Conservation (phyloP, 1,140 invertebrate species). For the Drosophila pseudoananassae region DNA sequence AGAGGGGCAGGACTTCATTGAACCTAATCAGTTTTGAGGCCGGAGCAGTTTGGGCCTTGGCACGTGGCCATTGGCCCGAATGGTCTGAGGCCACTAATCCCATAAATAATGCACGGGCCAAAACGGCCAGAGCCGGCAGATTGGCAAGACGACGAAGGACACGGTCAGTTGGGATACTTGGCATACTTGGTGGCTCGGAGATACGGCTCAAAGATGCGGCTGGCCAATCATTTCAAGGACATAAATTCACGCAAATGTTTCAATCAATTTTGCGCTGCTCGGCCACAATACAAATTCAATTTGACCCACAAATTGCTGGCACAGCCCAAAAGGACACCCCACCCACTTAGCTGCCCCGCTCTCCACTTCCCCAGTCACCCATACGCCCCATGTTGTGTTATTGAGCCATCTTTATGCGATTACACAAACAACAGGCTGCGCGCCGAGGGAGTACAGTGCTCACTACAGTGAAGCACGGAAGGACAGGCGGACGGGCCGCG, state of each 20-base stretch:
- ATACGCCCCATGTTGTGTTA: constrained; percentile 59
- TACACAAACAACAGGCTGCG: constrained; percentile 65
- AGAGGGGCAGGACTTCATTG: constrained; percentile 62
- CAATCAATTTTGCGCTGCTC: constrained; percentile 75
- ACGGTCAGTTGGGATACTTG: constrained; percentile 2
- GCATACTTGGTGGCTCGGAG: not conserved
- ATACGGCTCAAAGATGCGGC: constrained; percentile 59
- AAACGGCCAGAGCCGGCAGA: constrained; percentile 25
- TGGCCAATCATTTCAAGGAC: constrained; percentile 79
- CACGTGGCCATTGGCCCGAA: constrained; percentile 62
- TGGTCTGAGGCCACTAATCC: constrained; percentile 68
- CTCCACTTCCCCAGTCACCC: not conserved
- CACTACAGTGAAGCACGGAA: constrained; percentile 31
- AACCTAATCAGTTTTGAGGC: constrained; percentile 78
- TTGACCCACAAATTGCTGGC: constrained; percentile 80
- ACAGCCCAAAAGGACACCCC: constrained; percentile 49
- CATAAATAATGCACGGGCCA: constrained; percentile 71
- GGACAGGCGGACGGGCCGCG: not conserved
- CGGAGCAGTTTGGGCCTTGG: constrained; percentile 53
- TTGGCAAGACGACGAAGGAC: constrained; percentile 23
- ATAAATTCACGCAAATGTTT: constrained; percentile 82
- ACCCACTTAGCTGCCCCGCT: not conserved
- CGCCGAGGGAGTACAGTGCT: constrained; percentile 21
- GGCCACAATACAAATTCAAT: constrained; percentile 80
- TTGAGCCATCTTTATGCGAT: constrained; percentile 80